Conservation (phyloP, 2,113 vertebrate genomes). For the Triplophysa siluroides region DNA sequence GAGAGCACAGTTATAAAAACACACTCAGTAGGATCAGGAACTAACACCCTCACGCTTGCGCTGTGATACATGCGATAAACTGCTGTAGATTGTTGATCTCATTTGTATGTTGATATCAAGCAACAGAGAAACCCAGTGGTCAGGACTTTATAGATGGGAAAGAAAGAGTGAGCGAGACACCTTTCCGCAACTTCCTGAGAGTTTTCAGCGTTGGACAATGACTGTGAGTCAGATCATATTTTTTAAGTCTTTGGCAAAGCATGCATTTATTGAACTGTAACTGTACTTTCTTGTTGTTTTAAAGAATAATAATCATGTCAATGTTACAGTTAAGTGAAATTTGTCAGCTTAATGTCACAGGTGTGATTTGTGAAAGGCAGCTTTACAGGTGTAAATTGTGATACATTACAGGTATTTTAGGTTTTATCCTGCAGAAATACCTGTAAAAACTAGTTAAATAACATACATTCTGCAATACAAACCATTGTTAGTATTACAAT, state of each 20-base stretch:
- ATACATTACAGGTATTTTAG: background rate
- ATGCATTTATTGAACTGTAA: background rate
- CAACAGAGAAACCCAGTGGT: background rate
- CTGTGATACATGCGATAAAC: background rate
- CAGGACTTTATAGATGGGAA: constrained; percentile 29
- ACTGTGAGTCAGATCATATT: constrained; percentile 42
- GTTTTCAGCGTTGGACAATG: constrained; percentile 33
- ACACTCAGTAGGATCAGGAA: constrained; percentile 10
- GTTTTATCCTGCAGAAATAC: background rate
- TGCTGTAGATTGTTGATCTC: background rate
- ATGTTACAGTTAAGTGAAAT: background rate
- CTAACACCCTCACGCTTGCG: background rate
- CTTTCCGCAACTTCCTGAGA: constrained; percentile 18
- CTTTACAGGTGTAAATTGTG: background rate
- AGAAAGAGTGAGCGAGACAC: constrained; percentile 18
- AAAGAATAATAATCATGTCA: background rate
- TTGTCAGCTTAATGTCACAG: background rate
- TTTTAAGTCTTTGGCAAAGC: background rate
- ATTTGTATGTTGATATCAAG: constrained; percentile 15
- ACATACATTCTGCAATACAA: no score
- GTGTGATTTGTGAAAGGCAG: background rate
- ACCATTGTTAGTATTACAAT: no score
- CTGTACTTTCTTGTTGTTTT: background rate
- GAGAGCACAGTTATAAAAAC: constrained; percentile 47
- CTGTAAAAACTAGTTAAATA: no score